phyloP scores from a whole-genome alignment of 2,797 vertebrate species.

The Mionectes olivaceus region DNA sequence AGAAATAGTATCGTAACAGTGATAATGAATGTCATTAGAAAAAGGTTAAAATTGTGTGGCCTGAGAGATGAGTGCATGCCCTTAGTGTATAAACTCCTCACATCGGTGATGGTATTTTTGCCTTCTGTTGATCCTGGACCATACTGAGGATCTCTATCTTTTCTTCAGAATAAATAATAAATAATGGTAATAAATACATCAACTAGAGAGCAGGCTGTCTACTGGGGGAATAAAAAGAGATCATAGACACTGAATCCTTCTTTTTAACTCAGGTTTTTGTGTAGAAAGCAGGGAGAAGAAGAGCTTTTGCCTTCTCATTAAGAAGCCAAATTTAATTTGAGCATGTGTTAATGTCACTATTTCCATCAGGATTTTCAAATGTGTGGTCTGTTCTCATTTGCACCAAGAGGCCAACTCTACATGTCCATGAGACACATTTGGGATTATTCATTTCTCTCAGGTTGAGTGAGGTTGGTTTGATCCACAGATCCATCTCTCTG shows the following conservation, averaged over 20 bases:
- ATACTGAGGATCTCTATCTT: neutral
- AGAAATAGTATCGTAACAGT: neutral
- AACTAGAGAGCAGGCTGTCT: neutral
- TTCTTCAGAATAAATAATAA: constrained; percentile 36
- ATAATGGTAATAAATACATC: neutral
- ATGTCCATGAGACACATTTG: fast-evolving
- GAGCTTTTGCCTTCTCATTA: neutral
- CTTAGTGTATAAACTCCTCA: neutral
- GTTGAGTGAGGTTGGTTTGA: neutral
- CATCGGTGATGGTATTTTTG: neutral
- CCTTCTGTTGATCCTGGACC: neutral
- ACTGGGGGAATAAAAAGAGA: neutral
- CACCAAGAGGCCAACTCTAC: neutral
- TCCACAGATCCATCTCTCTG: neutral
- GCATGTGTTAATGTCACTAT: neutral
- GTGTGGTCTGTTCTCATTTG: neutral
- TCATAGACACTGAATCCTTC: neutral
- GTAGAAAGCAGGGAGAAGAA: neutral
- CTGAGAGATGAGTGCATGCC: fast-evolving
- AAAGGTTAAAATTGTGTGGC: neutral
- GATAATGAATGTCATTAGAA: neutral
- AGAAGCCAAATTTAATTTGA: neutral
- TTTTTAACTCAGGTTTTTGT: neutral
- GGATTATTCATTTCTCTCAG: neutral
- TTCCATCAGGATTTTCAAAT: fast-evolving